Conservation (phyloP, 2,888 invertebrate genomes). For the Aphodius sticticus region DNA sequence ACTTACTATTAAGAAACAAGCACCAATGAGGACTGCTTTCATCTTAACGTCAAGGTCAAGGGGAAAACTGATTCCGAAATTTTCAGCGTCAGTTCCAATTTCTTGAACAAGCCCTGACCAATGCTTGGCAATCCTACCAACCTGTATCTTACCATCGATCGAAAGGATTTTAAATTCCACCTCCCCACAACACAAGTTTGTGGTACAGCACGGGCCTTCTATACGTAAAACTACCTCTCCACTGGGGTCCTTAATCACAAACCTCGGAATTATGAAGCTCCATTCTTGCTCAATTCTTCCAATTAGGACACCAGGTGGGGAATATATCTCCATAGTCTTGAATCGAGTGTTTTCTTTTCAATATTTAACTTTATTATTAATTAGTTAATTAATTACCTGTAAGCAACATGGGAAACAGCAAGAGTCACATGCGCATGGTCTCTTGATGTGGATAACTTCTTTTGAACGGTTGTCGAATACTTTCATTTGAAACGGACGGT, state of each 20-base stretch:
- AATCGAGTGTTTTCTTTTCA: conserved; percentile 54
- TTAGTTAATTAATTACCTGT: conserved; percentile 50
- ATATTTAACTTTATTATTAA: conserved; percentile 10
- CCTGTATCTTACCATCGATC: conserved; percentile 71
- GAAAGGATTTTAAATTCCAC: conserved; percentile 80
- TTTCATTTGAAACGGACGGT: conserved; percentile 82
- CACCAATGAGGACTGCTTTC: conserved; percentile 76
- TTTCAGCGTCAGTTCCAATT: conserved; percentile 80
- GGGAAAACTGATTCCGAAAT: conserved; percentile 85
- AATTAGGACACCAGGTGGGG: conserved; percentile 71
- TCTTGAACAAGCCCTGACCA: conserved; percentile 82
- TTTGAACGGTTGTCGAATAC: conserved; percentile 77
- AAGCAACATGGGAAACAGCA: conserved; percentile 84
- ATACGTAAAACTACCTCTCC: conserved; percentile 76
- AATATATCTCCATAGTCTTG: conserved; percentile 70
- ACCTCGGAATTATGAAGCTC: conserved; percentile 73
- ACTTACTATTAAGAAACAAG: conserved; percentile 72
- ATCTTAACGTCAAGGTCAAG: conserved; percentile 81
- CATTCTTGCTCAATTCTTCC: conserved; percentile 74
- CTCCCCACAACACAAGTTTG: conserved; percentile 73
- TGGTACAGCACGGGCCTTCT: conserved; percentile 74
- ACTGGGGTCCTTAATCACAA: conserved; percentile 71
- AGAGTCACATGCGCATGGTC: conserved; percentile 77
- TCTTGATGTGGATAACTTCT: conserved; percentile 81
- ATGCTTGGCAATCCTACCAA: conserved; percentile 84